Base-by-base conservation (phyloP, 64 coral and sea anemone species). In the Montipora sp. region DNA sequence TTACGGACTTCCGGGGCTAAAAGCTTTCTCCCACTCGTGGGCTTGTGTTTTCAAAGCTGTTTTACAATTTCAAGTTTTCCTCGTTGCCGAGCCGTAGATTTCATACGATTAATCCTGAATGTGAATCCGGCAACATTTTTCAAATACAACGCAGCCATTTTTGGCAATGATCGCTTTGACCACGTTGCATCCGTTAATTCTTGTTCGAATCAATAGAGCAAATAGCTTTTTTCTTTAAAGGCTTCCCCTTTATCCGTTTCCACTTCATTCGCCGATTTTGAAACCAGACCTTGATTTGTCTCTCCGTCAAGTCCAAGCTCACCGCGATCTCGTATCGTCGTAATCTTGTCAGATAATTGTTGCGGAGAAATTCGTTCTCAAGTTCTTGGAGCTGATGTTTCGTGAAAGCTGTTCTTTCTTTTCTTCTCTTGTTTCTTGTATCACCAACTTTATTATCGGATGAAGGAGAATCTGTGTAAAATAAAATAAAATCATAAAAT, bases 231-330 rank as follows among this genome's bases (percentile, higher is more conserved):
- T 85, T 85, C 47, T 85, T 61, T 11, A 67, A 46, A 1, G 63
- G 60, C 19, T 85, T 70, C 8, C 91, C 91, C 10, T 93, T 93
- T 15, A 93, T 86, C 36, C 91, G 83, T 18, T 93, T 93, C 91
- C 91, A 93, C 63, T 93, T 93, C 91, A 93, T 93, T 69, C 91
- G 75, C 15, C 91, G 59, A 59, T 93, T 93, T 77, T 93, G 91
- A 77, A 93, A 93, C 91, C 91, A 93, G 16, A 93, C 91, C 67
- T 93, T 93, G 49, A 93, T 86, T 50, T 93, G 91, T 79, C 91
- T 80, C 43, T 93, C 91, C 1, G 91, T 93, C 81, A 93, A 86
- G 69, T 93, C 91, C 58, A 93, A 72, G 78, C 83, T 87, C n/a
- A 93, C 81, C 3, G 91, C 91, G 48, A 93, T 93, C 65, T 93